A percentile compares a stretch with the other conserved stretches of the same genome.
Conservation (phyloP, 2,888 invertebrate genomes). For the Charanyca ferruginea region DNA sequence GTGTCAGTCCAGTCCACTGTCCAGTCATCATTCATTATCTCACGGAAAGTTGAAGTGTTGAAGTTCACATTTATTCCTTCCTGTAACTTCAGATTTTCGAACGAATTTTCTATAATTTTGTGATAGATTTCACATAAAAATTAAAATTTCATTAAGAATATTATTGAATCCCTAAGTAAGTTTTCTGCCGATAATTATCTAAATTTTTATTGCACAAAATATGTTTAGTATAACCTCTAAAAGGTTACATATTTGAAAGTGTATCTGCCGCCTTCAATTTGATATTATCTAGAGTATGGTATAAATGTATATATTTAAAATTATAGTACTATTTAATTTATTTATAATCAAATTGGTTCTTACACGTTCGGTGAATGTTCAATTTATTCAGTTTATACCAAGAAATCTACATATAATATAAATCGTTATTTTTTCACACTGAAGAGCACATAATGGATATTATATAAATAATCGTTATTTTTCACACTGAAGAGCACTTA, state of each 20-base stretch:
- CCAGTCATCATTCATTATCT: constrained; percentile 52
- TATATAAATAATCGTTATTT: too few relatives aligned
- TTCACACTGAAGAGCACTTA: too few relatives aligned
- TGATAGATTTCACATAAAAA: constrained; percentile 13
- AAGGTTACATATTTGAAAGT: constrained; percentile 55
- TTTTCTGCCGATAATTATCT: background rate
- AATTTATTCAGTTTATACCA: too few relatives aligned
- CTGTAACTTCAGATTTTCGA: constrained; percentile 31
- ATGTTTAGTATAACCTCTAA: constrained; percentile 61
- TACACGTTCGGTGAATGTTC: background rate
- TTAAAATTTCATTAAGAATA: constrained; percentile 6
- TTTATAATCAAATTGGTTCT: too few relatives aligned
- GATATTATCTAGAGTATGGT: constrained; percentile 1
- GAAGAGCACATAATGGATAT: too few relatives aligned
- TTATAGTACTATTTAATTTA: background rate
- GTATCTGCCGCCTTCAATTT: constrained; percentile 46
- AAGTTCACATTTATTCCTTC: constrained; percentile 24
- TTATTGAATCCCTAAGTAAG: constrained; percentile 32
- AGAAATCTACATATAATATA: too few relatives aligned
- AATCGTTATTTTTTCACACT: too few relatives aligned
- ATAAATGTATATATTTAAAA: constrained; percentile 11
- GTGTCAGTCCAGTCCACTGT: too few relatives aligned
- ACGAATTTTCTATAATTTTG: constrained; percentile 40
- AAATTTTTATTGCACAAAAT: constrained; percentile 3
- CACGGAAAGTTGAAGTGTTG: constrained; percentile 67